These are phyloP conservation scores for Dysmachus trigonus DNA, from an alignment of 2,888 invertebrate genomes.

Conservation along the genomic window DNA sequence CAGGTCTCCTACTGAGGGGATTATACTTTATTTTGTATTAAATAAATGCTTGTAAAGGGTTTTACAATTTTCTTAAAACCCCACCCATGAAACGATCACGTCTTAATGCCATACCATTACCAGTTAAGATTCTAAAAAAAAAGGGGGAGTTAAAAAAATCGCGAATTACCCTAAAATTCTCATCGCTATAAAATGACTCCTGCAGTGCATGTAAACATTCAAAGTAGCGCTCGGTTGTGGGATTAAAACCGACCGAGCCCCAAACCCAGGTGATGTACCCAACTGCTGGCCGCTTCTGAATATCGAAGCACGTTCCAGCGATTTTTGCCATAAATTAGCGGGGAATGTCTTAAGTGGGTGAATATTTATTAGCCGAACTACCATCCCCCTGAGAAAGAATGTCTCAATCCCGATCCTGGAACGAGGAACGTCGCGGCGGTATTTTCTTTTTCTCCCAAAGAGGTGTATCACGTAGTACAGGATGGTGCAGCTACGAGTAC, in stretches of 20 bases:
- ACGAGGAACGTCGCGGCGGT: not conserved
- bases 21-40: not conserved
- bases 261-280: not conserved
- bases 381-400: not conserved
- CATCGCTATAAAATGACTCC: not conserved
- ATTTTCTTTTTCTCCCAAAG: not conserved
- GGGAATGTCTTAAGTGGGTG: slow-evolving; percentile 46
- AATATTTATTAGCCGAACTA: slow-evolving; percentile 45
- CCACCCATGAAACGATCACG: not conserved
- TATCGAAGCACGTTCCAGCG: slow-evolving; percentile 43
- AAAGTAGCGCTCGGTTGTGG: not conserved
- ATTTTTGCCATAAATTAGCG: slow-evolving; percentile 46
- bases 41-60: not conserved
- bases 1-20: too few relatives aligned
- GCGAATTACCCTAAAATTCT: not conserved
- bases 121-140: not conserved
- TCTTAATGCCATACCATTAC: not conserved
- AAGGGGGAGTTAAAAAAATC: not conserved
- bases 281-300: not conserved
- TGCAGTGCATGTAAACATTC: not conserved
- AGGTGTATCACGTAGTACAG: not conserved
- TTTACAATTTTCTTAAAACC: not conserved
- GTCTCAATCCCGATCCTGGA: not conserved
- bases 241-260: not conserved
- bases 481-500: not conserved